Percentiles rank a stretch among this genome's conserved stretches.
Conservation (phyloP, 2,113 vertebrate species). For the Odontophorus gujanensis region DNA sequence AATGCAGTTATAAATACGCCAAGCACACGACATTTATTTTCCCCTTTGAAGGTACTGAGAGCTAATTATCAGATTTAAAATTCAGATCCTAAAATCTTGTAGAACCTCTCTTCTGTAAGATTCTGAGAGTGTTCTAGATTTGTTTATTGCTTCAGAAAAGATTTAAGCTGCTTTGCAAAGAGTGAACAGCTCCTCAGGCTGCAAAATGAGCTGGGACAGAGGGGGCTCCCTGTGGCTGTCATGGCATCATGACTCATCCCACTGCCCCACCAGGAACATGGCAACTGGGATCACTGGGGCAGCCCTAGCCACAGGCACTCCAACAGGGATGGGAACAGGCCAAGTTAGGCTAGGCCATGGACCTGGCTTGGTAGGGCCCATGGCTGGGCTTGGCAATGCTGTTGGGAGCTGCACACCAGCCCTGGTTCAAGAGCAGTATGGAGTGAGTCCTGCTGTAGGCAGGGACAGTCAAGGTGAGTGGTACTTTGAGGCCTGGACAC, state of each 20-base stretch:
- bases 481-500: rapidly evolving
- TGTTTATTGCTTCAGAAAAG: neutral
- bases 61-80: neutral
- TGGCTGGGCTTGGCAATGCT: rapidly evolving
- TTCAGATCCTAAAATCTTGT: neutral
- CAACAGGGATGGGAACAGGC: neutral
- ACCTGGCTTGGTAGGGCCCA: neutral
- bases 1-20: neutral
- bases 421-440: rapidly evolving
- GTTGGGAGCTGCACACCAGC: neutral
- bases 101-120: neutral
- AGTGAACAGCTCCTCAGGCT: neutral
- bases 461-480: neutral
- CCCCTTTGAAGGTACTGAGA: neutral
- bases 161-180: neutral
- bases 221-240: neutral
- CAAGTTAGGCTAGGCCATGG: neutral
- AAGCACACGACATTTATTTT: neutral
- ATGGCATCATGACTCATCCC: rapidly evolving
- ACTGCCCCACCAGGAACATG: neutral
- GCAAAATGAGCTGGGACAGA: rapidly evolving
- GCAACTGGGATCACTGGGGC: rapidly evolving
- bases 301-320: neutral
- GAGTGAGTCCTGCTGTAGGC: rapidly evolving
- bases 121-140: neutral